Base-by-base conservation (phyloP, 2,113 vertebrate genomes). In the Rhagologus leucostigma region DNA sequence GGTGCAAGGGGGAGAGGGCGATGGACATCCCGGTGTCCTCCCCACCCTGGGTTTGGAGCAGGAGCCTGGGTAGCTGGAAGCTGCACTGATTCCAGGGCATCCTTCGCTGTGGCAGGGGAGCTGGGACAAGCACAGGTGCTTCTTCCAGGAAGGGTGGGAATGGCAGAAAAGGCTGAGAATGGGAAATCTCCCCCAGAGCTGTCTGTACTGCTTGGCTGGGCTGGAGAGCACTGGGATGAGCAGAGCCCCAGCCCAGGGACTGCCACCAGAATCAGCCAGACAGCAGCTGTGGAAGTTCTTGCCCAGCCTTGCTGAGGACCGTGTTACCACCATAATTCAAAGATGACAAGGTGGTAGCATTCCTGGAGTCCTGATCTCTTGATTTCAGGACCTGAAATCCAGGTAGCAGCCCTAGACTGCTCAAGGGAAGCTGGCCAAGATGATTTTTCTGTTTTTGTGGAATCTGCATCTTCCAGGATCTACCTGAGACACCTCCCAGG, bases 321-420 rank as follows among this genome's bases (percentile, higher is more conserved):
- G 3, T 4, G 0, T 53, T 32, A 16, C 23, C 23, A 13, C 27
- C 0, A 0, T 21, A 46, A 53, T 62, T 53, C 47, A 69, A 39
- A 67, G 55, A 32, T 60, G 20, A 47, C 41, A 35, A 30, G 39
- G 30, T 39, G 30, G 21, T n/a, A 47, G 41, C 47, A 5, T 69
- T 83, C 55, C 41, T 55, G 55, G 47, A 69, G n/a, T 89, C 21
- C 30, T 83, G 62, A 47, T 33, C 52, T 75, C 44, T 44, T 44
- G 44, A 52, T 74, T 74, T 65, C 68, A 44, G 32, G 33, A 67
- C 18, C 27, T 53, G 33, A 67, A 68, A 68, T 60, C 46, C 20
- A 33, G 44, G 29, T 11, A 52, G 37, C 33, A 67, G 16, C 60
- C 32, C 42, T 22, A 52, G 37, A 64, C 35, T 42, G 35, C 35